A percentile compares a stretch with the other conserved stretches of the same genome.
These are phyloP conservation scores for Catagonus wagneri DNA, from an alignment of 2,113 vertebrate genomes.

Conservation along the genomic window DNA sequence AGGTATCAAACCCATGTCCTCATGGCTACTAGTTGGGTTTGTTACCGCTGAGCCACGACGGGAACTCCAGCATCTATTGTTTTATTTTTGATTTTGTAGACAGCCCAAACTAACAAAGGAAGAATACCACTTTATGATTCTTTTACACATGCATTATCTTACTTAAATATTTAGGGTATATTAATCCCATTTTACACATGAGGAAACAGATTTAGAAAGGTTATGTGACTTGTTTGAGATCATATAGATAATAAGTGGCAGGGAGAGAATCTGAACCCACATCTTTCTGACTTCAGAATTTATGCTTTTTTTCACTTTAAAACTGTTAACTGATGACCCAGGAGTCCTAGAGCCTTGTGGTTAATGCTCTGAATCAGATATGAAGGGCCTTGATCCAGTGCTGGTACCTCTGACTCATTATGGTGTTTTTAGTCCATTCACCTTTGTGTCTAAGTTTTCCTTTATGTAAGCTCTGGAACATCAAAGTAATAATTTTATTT, in stretches of 20 bases:
- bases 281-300: background rate
- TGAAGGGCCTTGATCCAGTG: background rate
- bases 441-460: conserved; percentile 2
- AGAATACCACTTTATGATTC: background rate
- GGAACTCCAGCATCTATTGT: background rate
- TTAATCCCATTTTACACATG: background rate
- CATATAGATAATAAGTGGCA: background rate
- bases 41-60: too few species aligned
- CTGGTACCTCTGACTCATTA: conserved; percentile 8
- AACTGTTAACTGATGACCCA: background rate
- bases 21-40: too few species aligned
- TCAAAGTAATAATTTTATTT: background rate
- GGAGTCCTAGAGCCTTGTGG: background rate
- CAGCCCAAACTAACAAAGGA: background rate
- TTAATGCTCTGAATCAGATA: background rate
- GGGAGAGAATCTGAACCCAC: background rate
- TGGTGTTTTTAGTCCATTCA: background rate
- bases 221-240: background rate
- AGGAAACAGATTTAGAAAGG: background rate
- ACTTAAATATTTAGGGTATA: background rate
- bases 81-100: conserved; percentile 31
- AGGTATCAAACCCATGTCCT: too few species aligned
- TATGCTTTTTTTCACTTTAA: background rate
- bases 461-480: conserved; percentile 47
- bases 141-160: background rate